Evolutionary conservation across 92 coral and sea anemone species (phyloP), one percentile per base, ranked within the genome.

Genomic region (Virgularia gustaviana): DNA sequence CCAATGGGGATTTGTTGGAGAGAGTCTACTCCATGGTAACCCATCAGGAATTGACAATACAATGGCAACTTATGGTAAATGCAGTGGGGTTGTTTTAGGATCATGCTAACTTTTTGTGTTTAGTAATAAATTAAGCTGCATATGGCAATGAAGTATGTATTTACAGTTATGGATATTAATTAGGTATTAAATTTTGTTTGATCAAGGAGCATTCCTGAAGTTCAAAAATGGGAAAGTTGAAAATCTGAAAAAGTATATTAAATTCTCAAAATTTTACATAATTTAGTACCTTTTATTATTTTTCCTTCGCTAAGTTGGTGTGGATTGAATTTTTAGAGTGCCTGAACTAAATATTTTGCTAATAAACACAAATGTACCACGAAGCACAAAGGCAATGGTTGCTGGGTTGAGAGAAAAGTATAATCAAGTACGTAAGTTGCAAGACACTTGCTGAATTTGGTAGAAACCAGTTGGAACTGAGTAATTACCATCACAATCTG

Each of bases 21-120:
- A 91, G 63, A 89, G 78, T 75, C 51, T 91, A 33, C 71, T 91
- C 42, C 97, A 91, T 81, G 97, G 97, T 16, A 86, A 79, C n/a
- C 97, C 97, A 43, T 91, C 97, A 12, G 97, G 97, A 24, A 86
- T 89, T 73, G 97, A 91, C 68, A 91, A 91, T 58, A 81, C 92
- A 18, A 73, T 91, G 68, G 74, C 85, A 52, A 89, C 96, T 4
- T 86, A 71, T 79, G 97, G 97, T 89, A 23, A 59, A 82, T n/a
- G n/a, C n/a, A n/a, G n/a, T 60, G 84, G 67, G n/a, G n/a, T 24
- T 13, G 53, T 19, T 2, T 13, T n/a, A n/a, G n/a, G n/a, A n/a
- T n/a, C n/a, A n/a, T n/a, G n/a, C n/a, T n/a, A n/a, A n/a, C n/a
- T n/a, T n/a, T n/a, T n/a, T n/a, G n/a, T n/a, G n/a, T n/a, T n/a